Percentiles rank a stretch among this genome's conserved stretches.
phyloP scores from a whole-genome alignment of 1,140 invertebrate species.

The Episyrphus balteatus region DNA sequence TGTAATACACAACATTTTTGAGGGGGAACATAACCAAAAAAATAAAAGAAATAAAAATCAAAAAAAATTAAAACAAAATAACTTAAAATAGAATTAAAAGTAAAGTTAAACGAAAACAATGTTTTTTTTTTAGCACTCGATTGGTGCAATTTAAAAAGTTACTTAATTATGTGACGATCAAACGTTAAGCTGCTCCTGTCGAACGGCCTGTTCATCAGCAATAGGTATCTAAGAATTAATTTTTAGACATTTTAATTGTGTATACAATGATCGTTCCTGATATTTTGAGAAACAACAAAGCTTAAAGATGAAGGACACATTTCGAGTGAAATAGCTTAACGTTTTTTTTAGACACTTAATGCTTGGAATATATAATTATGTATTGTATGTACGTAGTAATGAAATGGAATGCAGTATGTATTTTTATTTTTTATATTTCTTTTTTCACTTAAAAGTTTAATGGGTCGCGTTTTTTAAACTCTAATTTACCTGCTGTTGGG shows the following conservation, averaged over 20 bases:
- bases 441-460: slow-evolving; percentile 11
- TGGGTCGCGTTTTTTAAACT: slow-evolving; percentile 11
- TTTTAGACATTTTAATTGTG: slow-evolving; percentile 7
- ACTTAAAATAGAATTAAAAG: slow-evolving; percentile 10
- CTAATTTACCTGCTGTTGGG: slow-evolving; percentile 32
- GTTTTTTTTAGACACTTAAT: slow-evolving; percentile 17
- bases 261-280: slow-evolving; percentile 2
- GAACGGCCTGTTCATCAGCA: not conserved
- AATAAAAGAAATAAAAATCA: slow-evolving; percentile 1
- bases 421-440: slow-evolving; percentile 6
- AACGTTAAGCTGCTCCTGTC: not conserved
- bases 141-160: not conserved
- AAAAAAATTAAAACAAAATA: slow-evolving; percentile 10
- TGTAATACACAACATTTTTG: not conserved
- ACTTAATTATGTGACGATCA: not conserved
- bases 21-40: not conserved
- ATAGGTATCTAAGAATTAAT: slow-evolving; percentile 15
- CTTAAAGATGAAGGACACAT: too few species aligned
- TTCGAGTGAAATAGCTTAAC: slow-evolving; percentile 14
- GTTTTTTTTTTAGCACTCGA: not conserved
- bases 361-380: slow-evolving; percentile 6
- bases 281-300: too few species aligned
- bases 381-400: not conserved
- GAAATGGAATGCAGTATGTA: not conserved
- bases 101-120: slow-evolving; percentile 1